Base-by-base conservation (phyloP, 2,888 invertebrate species). In the Sinohyriopsis cumingii region DNA sequence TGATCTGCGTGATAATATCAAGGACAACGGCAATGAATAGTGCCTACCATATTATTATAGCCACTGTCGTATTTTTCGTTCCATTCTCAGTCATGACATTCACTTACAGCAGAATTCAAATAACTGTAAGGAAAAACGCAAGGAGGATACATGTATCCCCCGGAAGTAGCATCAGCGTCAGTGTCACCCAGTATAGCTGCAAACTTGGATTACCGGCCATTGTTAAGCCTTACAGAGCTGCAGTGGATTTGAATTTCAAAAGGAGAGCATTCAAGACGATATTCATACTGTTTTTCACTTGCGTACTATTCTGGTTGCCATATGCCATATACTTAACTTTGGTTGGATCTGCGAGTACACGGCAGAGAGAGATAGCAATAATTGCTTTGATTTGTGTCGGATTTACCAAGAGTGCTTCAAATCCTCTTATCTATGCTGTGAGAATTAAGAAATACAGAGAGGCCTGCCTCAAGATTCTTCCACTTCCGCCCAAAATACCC, bases 201-300 rank as follows among this genome's bases (percentile, higher is more conserved):
- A 78, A 72, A 59, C 67, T 80, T 28, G 75, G 80, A 53, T 64
- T 77, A 53, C 74, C 76, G 1, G 69, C 73, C 7, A 71, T 75
- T 24, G 77, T 73, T n/a, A 69, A 64, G 24, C 71, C 72, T 22
- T 68, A 66, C 18, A 70, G 72, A 63, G 59, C 79, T 4, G 71
- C 71, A 45, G 79, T 83, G 20, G 85, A 86, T 68, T 78, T 86
- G 64, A 79, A 79, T 33, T 86, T 86, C 65, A 88, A 87, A 68
- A 82, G 84, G 6, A 74, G 85, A 45, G 82, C 87, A 3, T 88
- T 87, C 68, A 82, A 84, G 57, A 88, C 87, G 9, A 85, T 88
- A 55, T 61, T 86, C 18, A 76, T 85, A 19, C 68, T 88, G 15
- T 88, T 81, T 65, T 54, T 85, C 1, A 77, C 80, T 3, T 76